Evolutionary conservation across 2,888 invertebrate species (phyloP), one percentile per base, ranked within the genome.

Genomic region (Lasioglossum pauxillum): DNA sequence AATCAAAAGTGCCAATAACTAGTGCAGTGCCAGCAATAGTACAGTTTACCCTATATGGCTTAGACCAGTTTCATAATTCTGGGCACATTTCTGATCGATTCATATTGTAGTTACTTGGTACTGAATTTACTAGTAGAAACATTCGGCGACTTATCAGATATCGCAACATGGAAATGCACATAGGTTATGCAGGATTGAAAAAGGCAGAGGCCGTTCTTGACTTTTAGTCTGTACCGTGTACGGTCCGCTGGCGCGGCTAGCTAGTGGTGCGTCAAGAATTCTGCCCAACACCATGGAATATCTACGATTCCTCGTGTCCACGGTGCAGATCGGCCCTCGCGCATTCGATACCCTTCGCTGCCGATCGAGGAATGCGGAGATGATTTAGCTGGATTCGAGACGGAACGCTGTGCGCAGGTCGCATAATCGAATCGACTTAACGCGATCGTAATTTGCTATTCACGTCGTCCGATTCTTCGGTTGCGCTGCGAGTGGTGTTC

Each of bases 1-100:
- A n/a, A n/a, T n/a, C n/a, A n/a, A n/a, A n/a, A n/a, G n/a, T n/a
- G n/a, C n/a, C n/a, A n/a, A n/a, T n/a, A n/a, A n/a, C n/a, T n/a
- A n/a, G n/a, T n/a, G n/a, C n/a, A n/a, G n/a, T n/a, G n/a, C n/a
- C n/a, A n/a, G n/a, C n/a, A n/a, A n/a, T n/a, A n/a, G n/a, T n/a
- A n/a, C n/a, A n/a, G n/a, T n/a, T n/a, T n/a, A n/a, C n/a, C n/a
- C n/a, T n/a, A 38, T 38, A 38, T 38, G 38, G 7, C 38, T 38
- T 38, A 1, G 38, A 38, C 38, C 38, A 38, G 0, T 38, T 38
- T 8, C 8, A 38, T 38, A 38, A 8, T 38, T 38, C 7, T 38
- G 12, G 10, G 2, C 12, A 81, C 78, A 78, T 75, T 81, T 78
- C 75, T 78, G 41, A 64, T 74, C 81, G 85, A 72, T 35, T 67